These are phyloP conservation scores for Dryobota labecula DNA, from an alignment of 2,888 invertebrate genomes.

Conservation along the genomic window DNA sequence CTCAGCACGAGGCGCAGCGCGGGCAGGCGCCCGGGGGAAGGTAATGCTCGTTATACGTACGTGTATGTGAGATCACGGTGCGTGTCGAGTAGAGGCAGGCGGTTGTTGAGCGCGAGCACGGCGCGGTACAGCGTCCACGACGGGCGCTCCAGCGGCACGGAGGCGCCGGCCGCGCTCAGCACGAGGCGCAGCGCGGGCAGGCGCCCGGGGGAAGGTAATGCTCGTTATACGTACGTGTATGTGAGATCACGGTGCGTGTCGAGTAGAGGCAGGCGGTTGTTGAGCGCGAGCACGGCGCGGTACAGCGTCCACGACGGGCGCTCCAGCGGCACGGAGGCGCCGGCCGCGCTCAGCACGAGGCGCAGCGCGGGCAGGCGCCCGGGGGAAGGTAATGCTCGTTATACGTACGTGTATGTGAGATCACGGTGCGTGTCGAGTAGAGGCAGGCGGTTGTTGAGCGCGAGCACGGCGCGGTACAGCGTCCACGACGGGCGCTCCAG, in stretches of 20 bases:
- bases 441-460: slow-evolving; percentile 91
- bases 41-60: slow-evolving; percentile 85
- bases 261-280: slow-evolving; percentile 90
- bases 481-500: slow-evolving; percentile 96
- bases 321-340: slow-evolving; percentile 92
- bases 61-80: slow-evolving; percentile 98
- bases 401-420: slow-evolving; percentile 96
- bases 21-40: slow-evolving; percentile 72
- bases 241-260: slow-evolving; percentile 98
- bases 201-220: slow-evolving; percentile 52
- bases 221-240: slow-evolving; percentile 93
- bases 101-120: slow-evolving; percentile 94
- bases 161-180: slow-evolving; percentile 80
- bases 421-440: slow-evolving; percentile 97
- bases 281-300: slow-evolving; percentile 97
- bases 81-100: slow-evolving; percentile 93
- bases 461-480: slow-evolving; percentile 98
- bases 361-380: slow-evolving; percentile 93
- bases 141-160: slow-evolving; percentile 94
- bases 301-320: slow-evolving; percentile 98
- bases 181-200: slow-evolving; percentile 93
- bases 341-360: slow-evolving; percentile 84
- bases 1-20: slow-evolving; percentile 93
- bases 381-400: background rate
- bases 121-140: slow-evolving; percentile 98